Base-by-base conservation (phyloP, 1,140 invertebrate species). In the Lepidotrigona ventralis region DNA sequence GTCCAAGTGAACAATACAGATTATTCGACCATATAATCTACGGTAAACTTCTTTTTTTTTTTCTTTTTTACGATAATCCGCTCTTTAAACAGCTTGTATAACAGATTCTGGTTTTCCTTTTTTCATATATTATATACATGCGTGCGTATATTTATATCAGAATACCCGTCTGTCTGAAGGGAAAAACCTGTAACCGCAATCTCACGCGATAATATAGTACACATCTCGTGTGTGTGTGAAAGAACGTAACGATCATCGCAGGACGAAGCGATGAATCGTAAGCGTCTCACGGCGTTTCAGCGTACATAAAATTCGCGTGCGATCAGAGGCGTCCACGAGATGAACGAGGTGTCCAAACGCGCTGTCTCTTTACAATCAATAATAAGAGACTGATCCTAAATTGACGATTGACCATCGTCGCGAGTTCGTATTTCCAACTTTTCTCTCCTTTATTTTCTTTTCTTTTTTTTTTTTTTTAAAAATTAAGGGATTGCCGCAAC, bases 1-100 rank as follows among this genome's bases (percentile, higher is more conserved):
- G 77, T 26, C 78, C 72, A 76, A 68, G 71, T 75, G 78, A 80
- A 66, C 79, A 84, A 83, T 80, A 84, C 82, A 64, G 69, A 79
- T 46, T 66, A 79, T 79, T 73, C 70, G 58, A 78, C 46, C 54
- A 53, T 63, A 58, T 78, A 69, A 78, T 56, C 66, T 83, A 83
- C 81, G 46, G 75, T 39, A 70, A 82, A 77, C 51, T 83, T 29
- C 15, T 81, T 78, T 46, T 46, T 46, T 46, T 46, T 46, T 39
- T 56, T 56, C 14, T 14, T 56, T 56, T 56, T 82, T 70, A 70
- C 74, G 64, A 54, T 78, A 70, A 77, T 78, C 56, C 54, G 26
- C 73, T 64, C 68, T 54, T 83, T 71, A 78, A 83, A 83, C 68
- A 78, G 74, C 66, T 51, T 77, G 81, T 78, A 46, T 46, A 83